Evolutionary conservation across 1,140 invertebrate species (phyloP).

Genomic region (Nomia melanderi): DNA sequence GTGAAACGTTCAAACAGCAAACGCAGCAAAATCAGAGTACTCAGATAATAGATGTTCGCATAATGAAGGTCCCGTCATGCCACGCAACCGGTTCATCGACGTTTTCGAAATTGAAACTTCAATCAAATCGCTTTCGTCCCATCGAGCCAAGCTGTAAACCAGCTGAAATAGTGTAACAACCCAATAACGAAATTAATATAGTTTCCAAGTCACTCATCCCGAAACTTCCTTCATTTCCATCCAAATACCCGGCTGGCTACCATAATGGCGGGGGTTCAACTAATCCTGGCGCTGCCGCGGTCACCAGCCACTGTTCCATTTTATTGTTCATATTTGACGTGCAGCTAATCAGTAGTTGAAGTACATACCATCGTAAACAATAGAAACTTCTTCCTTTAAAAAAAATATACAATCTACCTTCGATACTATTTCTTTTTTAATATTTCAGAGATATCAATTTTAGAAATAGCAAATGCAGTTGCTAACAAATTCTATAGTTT

Average conservation of each 20-base stretch:
- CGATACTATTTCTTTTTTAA: too few species aligned
- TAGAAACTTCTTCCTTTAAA: too few species aligned
- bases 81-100: background rate
- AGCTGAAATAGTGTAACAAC: background rate
- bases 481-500: too few species aligned
- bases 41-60: background rate
- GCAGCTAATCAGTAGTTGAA: background rate
- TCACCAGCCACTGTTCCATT: background rate
- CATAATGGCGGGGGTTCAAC: background rate
- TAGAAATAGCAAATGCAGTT: too few species aligned
- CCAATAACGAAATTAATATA: background rate
- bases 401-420: too few species aligned
- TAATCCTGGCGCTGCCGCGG: background rate
- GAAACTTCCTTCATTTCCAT: constrained; percentile 11
- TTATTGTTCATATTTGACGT: background rate
- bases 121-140: background rate
- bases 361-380: too few species aligned
- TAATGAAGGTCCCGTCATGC: background rate
- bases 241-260: background rate
- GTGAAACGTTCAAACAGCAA: background rate
- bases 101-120: background rate
- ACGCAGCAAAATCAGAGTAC: background rate
- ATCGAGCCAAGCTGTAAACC: background rate
- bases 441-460: too few species aligned
- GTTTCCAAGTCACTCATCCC: background rate